Evolutionary conservation across 1,140 invertebrate species (phyloP).

Genomic region (Drosophila dunni): DNA sequence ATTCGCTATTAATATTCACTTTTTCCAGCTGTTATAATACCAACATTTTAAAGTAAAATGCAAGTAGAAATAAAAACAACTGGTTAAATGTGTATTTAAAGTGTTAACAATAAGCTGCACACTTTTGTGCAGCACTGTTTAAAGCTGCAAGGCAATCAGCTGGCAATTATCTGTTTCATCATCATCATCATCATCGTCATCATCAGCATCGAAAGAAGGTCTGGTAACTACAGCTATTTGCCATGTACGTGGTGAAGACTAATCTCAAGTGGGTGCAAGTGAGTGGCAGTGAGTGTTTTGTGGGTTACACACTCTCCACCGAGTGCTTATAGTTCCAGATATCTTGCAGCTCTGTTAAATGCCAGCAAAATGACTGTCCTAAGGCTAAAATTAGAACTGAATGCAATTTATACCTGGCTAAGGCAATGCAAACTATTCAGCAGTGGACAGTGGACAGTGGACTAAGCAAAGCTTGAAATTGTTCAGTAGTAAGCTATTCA

Average conservation of each 20-base stretch:
- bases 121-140: slow-evolving; percentile 30
- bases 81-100: background rate
- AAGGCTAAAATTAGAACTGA: no score
- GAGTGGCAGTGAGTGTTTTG: slow-evolving; percentile 14
- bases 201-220: slow-evolving; percentile 6
- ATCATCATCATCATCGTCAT: slow-evolving; percentile 1
- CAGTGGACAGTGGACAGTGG: no score
- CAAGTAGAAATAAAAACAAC: no score
- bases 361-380: no score
- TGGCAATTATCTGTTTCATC: slow-evolving; percentile 35
- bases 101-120: slow-evolving; percentile 1
- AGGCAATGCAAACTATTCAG: no score
- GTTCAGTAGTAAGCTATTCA: no score
- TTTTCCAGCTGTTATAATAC: no score
- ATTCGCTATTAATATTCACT: background rate
- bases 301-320: slow-evolving; percentile 4
- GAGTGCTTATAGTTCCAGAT: background rate
- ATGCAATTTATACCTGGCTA: no score
- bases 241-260: background rate
- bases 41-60: no score
- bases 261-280: slow-evolving; percentile 7
- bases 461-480: no score
- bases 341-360: no score
- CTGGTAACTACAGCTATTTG: slow-evolving; percentile 1
- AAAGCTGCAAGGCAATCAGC: slow-evolving; percentile 16